Evolutionary conservation across 2,797 vertebrate species (phyloP).

Genomic region (Poecilia wingei): DNA sequence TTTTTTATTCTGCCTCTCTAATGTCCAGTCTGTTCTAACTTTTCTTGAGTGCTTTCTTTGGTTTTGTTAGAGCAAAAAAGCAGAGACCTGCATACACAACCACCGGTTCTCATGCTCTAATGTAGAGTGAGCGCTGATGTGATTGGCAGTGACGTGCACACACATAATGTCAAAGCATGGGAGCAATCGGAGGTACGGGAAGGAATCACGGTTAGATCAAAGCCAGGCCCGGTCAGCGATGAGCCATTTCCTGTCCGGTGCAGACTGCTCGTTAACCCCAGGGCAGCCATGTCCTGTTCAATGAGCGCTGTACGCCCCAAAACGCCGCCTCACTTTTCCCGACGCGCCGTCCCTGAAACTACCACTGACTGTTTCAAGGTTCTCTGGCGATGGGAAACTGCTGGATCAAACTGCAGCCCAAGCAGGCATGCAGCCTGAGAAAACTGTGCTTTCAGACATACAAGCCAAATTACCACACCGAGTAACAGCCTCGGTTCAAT

Average conservation of each 20-base stretch:
- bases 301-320: slow-evolving; percentile 1
- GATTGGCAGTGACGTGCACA: slow-evolving; percentile 57
- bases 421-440: slow-evolving; percentile 23
- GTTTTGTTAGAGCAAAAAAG: not conserved
- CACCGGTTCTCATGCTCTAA: slow-evolving; percentile 9
- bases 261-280: slow-evolving; percentile 64
- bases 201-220: slow-evolving; percentile 70
- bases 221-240: slow-evolving; percentile 63
- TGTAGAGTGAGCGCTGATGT: slow-evolving; percentile 46
- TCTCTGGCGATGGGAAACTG: slow-evolving; percentile 28
- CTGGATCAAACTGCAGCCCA: slow-evolving; percentile 20
- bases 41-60: not conserved
- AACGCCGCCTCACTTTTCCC: not conserved
- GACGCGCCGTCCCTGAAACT: slow-evolving; percentile 23
- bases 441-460: slow-evolving; percentile 33
- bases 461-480: slow-evolving; percentile 25
- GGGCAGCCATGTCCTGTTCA: slow-evolving; percentile 39
- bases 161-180: slow-evolving; percentile 50
- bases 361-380: slow-evolving; percentile 38
- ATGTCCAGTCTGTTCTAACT: not conserved
- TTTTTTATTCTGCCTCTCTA: not conserved
- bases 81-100: not conserved
- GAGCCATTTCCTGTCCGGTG: slow-evolving; percentile 65
- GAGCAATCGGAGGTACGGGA: slow-evolving; percentile 54
- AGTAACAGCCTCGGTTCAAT: slow-evolving; percentile 17